Percentiles rank a stretch among this genome's conserved stretches.
Conservation (phyloP, 1,140 invertebrate species). For the Chionoecetes opilio region DNA sequence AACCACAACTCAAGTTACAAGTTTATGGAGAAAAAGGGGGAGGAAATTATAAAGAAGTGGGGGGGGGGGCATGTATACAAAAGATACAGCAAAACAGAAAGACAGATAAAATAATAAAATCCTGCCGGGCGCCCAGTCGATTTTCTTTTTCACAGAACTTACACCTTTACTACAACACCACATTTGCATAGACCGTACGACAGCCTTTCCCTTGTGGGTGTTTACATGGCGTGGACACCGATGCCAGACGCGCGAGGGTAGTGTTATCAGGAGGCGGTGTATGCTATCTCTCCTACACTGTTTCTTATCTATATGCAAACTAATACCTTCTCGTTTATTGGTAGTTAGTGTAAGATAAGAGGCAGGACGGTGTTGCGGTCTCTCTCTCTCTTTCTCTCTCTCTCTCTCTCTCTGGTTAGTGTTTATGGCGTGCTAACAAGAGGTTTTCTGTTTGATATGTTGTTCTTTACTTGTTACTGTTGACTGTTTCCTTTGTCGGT, state of each 20-base stretch:
- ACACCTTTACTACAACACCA: neutral
- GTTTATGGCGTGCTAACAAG: too few species aligned
- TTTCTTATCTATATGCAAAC: neutral
- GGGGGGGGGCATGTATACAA: too few species aligned
- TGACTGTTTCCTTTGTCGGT: neutral
- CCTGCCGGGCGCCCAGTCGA: neutral
- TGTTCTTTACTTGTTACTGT: too few species aligned
- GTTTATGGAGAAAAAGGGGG: too few species aligned
- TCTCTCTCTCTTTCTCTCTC: conserved; percentile 1
- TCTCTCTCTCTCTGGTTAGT: neutral
- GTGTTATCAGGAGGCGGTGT: neutral
- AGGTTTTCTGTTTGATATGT: too few species aligned
- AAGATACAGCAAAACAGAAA: neutral
- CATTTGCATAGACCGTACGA: neutral
- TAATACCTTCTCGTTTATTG: neutral
- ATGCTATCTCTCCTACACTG: neutral
- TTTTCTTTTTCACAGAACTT: neutral
- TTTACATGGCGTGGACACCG: neutral
- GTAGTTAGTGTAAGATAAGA: neutral
- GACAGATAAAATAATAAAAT: neutral
- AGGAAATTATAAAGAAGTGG: too few species aligned
- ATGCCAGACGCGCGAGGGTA: neutral
- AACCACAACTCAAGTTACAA: too few species aligned
- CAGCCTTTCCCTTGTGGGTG: neutral
- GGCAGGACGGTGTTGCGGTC: too few species aligned